Base-by-base conservation (phyloP, 2,888 invertebrate species). In the Pantelozetes paolii region DNA sequence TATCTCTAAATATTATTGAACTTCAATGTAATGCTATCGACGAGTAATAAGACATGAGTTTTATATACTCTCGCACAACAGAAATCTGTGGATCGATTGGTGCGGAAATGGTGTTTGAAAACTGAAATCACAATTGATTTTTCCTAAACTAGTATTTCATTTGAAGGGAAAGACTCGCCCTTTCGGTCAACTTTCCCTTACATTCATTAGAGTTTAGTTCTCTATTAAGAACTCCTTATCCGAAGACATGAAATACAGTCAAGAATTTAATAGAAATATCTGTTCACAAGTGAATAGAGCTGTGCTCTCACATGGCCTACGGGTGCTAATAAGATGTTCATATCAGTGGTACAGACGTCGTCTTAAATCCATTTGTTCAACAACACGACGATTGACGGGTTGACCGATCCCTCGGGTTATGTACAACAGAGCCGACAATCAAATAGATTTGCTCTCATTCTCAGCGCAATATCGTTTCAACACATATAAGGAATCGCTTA, bases 321-420 rank as follows among this genome's bases (percentile, higher is more conserved):
- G 32, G 59, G 59, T 18, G 5, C 6, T 5, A 9, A 32, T 26
- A 32, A 18, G n/a, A 28, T 32, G 59, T 62, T 36, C 36, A n/a
- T 67, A 67, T 67, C 67, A 42, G 32, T 23, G 42, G 23, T 23
- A 23, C 5, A 40, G 67, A 40, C 23, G 15, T 67, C 67, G 32
- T 67, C 67, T 67, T 20, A 67, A 67, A 67, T 40, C 67, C 67
- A 67, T 67, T 67, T 67, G 54, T 36, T 67, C 40, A 20, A 23
- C 40, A 67, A 62, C n/a, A 62, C 30, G 2, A 30, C 40, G 36
- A 42, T 42, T 36, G 42, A 42, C 42, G 67, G 32, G 67, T 40
- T 67, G 67, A 67, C 67, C 67, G 32, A 18, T 67, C 36, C 67
- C 67, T 67, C n/a, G 26, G 67, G 67, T 1, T 67, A 67, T 67